A percentile compares a stretch with the other conserved stretches of the same genome.
Evolutionary conservation across 2,888 invertebrate genomes (phyloP).

Genomic region (Subacronicta megacephala): DNA sequence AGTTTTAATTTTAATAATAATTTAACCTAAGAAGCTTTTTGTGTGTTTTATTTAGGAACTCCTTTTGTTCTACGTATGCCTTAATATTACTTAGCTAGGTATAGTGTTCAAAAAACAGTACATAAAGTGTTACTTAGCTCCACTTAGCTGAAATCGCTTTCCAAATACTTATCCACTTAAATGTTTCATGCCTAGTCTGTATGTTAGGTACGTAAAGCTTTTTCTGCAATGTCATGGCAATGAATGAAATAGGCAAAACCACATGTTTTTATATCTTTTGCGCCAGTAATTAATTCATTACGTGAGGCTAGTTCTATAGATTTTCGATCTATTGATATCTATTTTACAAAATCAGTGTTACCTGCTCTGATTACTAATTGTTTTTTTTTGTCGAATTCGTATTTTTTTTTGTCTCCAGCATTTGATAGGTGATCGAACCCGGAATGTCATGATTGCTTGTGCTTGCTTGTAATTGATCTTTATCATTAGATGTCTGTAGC

Average conservation of each 20-base stretch:
- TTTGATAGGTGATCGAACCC: constrained; percentile 17
- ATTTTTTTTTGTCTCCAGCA: constrained; percentile 11
- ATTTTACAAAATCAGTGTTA: too few species aligned
- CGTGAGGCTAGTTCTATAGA: constrained; percentile 17
- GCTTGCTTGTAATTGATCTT: not conserved
- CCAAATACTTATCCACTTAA: too few species aligned
- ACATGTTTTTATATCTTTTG: constrained; percentile 8
- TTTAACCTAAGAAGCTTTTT: too few species aligned
- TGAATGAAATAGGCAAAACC: constrained; percentile 7
- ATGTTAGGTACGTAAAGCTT: not conserved
- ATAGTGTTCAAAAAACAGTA: too few species aligned
- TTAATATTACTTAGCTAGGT: too few species aligned
- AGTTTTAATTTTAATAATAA: too few species aligned
- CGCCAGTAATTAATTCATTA: constrained; percentile 14
- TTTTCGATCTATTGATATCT: not conserved
- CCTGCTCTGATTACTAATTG: not conserved
- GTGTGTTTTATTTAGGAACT: too few species aligned
- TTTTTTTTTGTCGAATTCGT: not conserved
- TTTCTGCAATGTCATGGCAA: constrained; percentile 26
- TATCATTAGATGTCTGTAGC: constrained; percentile 21
- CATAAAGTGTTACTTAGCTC: too few species aligned
- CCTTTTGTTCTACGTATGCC: too few species aligned
- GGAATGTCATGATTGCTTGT: not conserved
- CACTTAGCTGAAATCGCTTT: too few species aligned
- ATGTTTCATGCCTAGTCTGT: too few species aligned